Evolutionary conservation across 2,113 vertebrate species (phyloP).

Genomic region (Rhegmatorhina hoffmannsi): DNA sequence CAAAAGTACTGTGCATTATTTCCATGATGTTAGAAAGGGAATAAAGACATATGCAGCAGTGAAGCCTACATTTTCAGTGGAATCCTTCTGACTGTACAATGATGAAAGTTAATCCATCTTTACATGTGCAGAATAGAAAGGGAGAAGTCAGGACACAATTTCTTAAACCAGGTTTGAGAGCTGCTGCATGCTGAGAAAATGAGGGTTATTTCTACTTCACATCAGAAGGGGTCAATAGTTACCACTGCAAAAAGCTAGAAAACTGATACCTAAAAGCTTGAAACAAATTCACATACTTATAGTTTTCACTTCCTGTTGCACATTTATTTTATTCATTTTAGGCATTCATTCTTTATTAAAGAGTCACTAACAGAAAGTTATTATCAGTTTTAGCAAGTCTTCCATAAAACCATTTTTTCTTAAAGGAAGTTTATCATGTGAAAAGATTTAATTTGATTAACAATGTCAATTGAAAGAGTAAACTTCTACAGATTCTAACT

Average conservation of each 20-base stretch:
- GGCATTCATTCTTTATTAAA: background rate
- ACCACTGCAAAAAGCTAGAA: background rate
- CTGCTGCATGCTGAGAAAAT: background rate
- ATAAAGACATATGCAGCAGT: background rate
- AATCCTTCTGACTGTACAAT: background rate
- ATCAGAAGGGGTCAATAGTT: constrained; percentile 48
- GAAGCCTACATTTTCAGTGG: background rate
- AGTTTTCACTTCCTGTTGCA: background rate
- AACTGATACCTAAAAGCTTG: background rate
- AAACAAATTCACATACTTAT: background rate
- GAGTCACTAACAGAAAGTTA: background rate
- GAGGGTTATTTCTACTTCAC: background rate
- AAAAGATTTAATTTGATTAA: background rate
- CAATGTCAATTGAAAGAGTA: background rate
- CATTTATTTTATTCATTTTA: background rate
- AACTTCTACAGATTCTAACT: background rate
- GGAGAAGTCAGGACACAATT: background rate
- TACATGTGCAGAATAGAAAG: background rate
- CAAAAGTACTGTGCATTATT: background rate
- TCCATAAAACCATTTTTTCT: background rate
- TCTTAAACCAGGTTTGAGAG: background rate
- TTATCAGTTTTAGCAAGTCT: background rate
- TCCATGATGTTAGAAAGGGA: background rate
- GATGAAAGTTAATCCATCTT: background rate
- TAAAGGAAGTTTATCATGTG: background rate